These are phyloP conservation scores for Fratercula arctica DNA, from an alignment of 2,797 vertebrate genomes.

Conservation along the genomic window DNA sequence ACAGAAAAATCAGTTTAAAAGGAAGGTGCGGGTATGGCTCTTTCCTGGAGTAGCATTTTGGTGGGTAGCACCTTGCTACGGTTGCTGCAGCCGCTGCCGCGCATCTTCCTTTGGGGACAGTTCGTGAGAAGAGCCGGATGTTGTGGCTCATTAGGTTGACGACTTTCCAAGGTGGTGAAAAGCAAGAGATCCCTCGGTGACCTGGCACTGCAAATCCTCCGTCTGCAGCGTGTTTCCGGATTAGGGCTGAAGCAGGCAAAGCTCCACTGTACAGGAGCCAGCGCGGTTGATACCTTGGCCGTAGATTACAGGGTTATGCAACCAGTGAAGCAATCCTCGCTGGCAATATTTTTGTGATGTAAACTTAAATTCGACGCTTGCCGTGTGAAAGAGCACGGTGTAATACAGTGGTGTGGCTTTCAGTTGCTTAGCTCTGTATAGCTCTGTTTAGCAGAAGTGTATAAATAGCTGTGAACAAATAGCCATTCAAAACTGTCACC, in stretches of 20 bases:
- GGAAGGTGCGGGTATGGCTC: rapidly evolving
- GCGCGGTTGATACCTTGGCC: not conserved
- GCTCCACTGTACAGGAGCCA: conserved; percentile 11
- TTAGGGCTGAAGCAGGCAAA: conserved; percentile 58
- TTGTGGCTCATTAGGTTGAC: not conserved
- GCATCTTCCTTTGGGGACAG: not conserved
- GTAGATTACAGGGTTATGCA: conserved; percentile 59
- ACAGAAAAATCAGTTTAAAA: not conserved
- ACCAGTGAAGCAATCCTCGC: not conserved
- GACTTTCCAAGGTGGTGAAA: conserved; percentile 10
- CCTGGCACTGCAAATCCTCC: conserved; percentile 45
- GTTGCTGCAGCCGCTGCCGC: rapidly evolving
- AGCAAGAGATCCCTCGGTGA: conserved; percentile 26
- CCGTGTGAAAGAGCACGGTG: rapidly evolving
- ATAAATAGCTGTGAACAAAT: conserved; percentile 19
- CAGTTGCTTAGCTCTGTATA: not conserved
- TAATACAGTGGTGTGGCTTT: not conserved
- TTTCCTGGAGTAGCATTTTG: not conserved
- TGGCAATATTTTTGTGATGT: not conserved
- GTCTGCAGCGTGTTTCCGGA: conserved; percentile 25
- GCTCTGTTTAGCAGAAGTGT: not conserved
- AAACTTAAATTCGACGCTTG: not conserved
- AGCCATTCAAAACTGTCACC: not conserved
- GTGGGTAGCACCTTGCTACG: not conserved
- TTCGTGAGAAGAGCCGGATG: not conserved